These are phyloP conservation scores for Lasioglossum figueresi DNA, from an alignment of 2,888 invertebrate species.

Conservation along the genomic window DNA sequence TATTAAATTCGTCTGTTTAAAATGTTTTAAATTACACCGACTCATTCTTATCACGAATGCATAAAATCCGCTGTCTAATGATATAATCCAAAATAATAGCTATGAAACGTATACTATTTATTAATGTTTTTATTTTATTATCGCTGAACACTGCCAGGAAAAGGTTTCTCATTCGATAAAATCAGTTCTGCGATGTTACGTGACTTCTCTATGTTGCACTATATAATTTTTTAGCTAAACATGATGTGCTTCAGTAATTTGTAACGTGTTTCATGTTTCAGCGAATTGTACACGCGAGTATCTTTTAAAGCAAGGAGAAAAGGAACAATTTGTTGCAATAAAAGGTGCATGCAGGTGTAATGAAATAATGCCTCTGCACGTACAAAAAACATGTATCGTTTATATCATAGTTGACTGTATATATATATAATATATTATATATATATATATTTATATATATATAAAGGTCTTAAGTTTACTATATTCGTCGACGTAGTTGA, in stretches of 20 bases:
- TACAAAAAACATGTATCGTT: conserved; percentile 82
- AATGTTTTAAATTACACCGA: no score
- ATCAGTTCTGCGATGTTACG: not conserved
- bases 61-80: no score
- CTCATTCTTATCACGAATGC: no score
- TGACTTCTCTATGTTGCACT: not conserved
- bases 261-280: not conserved
- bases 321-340: not conserved
- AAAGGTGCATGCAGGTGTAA: not conserved
- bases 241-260: not conserved
- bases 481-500: conserved; percentile 69
- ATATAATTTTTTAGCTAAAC: not conserved
- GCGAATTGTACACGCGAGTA: not conserved
- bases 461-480: conserved; percentile 77
- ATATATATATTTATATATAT: conserved; percentile 31
- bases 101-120: not conserved
- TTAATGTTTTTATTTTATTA: not conserved
- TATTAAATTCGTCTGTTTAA: no score
- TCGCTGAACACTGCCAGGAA: not conserved
- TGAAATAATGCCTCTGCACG: conserved; percentile 30
- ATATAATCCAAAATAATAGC: not conserved
- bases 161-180: not conserved
- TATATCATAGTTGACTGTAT: conserved; percentile 78
- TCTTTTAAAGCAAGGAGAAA: not conserved
- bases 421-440: not conserved